These are phyloP conservation scores for Harpegnathos saltator DNA, from an alignment of 1,140 invertebrate species.

Conservation along the genomic window DNA sequence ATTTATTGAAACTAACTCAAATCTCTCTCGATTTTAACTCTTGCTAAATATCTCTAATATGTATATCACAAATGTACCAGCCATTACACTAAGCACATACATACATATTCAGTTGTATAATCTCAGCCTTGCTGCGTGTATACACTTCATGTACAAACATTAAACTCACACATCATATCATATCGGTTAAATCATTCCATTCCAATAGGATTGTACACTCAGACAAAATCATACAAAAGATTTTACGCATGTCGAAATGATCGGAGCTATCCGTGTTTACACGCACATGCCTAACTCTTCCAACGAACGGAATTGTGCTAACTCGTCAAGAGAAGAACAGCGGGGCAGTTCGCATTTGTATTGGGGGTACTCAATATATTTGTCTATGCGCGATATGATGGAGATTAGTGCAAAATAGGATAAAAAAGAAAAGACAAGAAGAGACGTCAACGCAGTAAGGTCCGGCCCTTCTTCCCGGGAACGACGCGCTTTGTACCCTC, in stretches of 20 bases:
- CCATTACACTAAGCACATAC: slow-evolving; percentile 58
- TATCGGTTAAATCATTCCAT: slow-evolving; percentile 17
- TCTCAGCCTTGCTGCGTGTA: slow-evolving; percentile 33
- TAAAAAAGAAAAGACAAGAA: slow-evolving; percentile 6
- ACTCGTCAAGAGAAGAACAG: slow-evolving; percentile 58
- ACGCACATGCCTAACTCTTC: slow-evolving; percentile 42
- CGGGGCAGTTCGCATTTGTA: neutral
- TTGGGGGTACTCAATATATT: slow-evolving; percentile 23
- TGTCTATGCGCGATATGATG: slow-evolving; percentile 40
- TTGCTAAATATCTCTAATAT: slow-evolving; percentile 30
- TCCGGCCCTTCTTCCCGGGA: slow-evolving; percentile 59
- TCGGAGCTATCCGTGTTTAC: slow-evolving; percentile 73
- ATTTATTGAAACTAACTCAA: slow-evolving; percentile 16
- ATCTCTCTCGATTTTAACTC: slow-evolving; percentile 12
- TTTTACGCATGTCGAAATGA: slow-evolving; percentile 63
- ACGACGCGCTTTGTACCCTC: slow-evolving; percentile 17
- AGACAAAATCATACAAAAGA: slow-evolving; percentile 65
- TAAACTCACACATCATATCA: slow-evolving; percentile 44
- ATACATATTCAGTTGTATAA: slow-evolving; percentile 55
- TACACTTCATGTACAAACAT: slow-evolving; percentile 50
- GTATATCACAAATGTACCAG: slow-evolving; percentile 55
- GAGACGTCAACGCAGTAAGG: slow-evolving; percentile 33
- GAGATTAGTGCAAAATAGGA: slow-evolving; percentile 51
- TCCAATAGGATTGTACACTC: slow-evolving; percentile 44
- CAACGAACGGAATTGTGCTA: slow-evolving; percentile 69